Conservation (phyloP, 2,888 invertebrate species). For the Morinoia aosen region DNA sequence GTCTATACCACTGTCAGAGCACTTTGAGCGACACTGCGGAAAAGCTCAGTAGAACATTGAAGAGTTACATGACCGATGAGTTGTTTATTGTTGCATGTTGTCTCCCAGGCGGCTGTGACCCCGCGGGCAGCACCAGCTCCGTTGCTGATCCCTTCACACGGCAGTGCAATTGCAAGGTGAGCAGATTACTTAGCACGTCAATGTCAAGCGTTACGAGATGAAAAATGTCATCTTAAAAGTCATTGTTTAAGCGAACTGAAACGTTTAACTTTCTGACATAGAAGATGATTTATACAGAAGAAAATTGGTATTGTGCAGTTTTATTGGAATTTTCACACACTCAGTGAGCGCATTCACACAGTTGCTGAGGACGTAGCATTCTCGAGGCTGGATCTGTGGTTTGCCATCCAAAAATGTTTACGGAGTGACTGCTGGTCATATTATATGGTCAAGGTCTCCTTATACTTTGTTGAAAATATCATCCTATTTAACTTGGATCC, state of each 20-base stretch:
- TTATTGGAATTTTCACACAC: background rate
- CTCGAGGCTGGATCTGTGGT: background rate
- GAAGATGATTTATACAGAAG: background rate
- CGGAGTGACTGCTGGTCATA: background rate
- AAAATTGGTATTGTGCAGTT: background rate
- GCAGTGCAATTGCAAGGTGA: conserved; percentile 70
- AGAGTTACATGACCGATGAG: too few species aligned
- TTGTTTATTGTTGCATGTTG: too few species aligned
- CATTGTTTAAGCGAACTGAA: background rate
- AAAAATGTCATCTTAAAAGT: background rate
- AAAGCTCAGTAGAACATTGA: too few species aligned
- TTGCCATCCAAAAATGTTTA: background rate
- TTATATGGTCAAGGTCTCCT: too few species aligned
- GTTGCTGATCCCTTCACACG: conserved; percentile 69
- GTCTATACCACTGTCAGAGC: too few species aligned
- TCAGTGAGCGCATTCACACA: background rate
- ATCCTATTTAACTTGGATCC: background rate
- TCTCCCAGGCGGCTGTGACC: conserved; percentile 62
- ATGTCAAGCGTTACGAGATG: too few species aligned
- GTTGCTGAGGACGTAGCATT: background rate
- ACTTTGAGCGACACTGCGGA: too few species aligned
- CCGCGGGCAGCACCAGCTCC: conserved; percentile 57
- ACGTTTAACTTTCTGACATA: too few species aligned
- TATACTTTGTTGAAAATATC: background rate
- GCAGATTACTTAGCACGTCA: background rate